Percentiles rank a stretch among this genome's conserved stretches.
Conservation (phyloP, 2,888 invertebrate species). For the Eilema caniola region DNA sequence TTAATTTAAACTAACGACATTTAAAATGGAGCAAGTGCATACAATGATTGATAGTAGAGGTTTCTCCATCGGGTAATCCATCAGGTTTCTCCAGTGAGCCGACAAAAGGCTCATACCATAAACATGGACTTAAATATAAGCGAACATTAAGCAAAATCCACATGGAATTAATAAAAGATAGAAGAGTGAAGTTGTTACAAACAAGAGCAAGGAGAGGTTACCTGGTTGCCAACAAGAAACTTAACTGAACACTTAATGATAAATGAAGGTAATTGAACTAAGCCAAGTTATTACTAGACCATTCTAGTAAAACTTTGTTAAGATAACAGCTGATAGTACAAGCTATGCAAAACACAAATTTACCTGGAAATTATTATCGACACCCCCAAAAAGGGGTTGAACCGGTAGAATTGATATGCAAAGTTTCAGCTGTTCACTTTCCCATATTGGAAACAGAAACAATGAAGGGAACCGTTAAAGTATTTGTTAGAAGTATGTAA, state of each 20-base stretch:
- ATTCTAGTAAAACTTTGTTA: slow-evolving; percentile 2
- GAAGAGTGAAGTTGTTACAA: neutral
- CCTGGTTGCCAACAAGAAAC: neutral
- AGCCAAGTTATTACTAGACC: neutral
- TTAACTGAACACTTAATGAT: neutral
- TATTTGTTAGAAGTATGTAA: slow-evolving; percentile 13
- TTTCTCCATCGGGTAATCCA: neutral
- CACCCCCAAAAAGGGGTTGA: neutral
- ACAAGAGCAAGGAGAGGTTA: too few relatives aligned
- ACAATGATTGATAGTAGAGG: neutral
- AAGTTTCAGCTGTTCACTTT: slow-evolving; percentile 12
- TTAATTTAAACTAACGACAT: neutral
- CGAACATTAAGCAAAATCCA: neutral
- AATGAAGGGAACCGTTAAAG: neutral
- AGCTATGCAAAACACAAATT: neutral
- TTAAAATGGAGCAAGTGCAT: neutral
- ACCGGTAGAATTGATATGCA: slow-evolving; percentile 2
- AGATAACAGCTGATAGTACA: neutral
- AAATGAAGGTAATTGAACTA: neutral
- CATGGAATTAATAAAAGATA: neutral
- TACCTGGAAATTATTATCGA: neutral
- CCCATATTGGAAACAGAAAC: slow-evolving; percentile 5
- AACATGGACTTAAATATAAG: neutral
- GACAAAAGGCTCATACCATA: too few relatives aligned
- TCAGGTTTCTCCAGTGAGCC: too few relatives aligned